Base-by-base conservation (phyloP, 1,140 invertebrate genomes). In the Euura saliciscinereae region DNA sequence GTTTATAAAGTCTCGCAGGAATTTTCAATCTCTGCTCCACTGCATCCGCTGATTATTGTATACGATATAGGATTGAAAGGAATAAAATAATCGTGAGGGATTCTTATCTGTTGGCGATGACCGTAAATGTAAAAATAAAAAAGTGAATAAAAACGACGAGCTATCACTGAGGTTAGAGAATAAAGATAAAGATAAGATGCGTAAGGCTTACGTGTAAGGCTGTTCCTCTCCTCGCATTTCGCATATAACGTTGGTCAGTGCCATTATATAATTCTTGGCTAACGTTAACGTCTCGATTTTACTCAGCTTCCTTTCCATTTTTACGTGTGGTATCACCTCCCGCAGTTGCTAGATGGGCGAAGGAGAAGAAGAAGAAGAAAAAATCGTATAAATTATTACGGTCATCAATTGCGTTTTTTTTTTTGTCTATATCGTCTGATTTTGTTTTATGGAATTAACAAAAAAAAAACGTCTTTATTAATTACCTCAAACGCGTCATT, bases 191-290 rank as follows among this genome's bases (percentile, higher is more conserved):
- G 65, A 66, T 66, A 44, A 45, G n/a, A 76, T 72, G 86, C 28
- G 28, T 28, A 28, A 28, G 28, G 28, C 87, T 87, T 78, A 88
- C 87, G 88, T 88, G 85, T 92, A 93, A 67, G 92, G 91, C 73
- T 90, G 89, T 68, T 89, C 88, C 75, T 94, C 92, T 68, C 92
- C 92, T 71, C 93, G 87, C 90, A 94, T 93, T 78, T 94, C 92
- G 84, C 93, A 94, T 83, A 96, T 95, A 74, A 95, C 94, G 86
- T 96, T 95, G 68, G 95, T 96, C 75, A 97, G 88, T 44, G 95
- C 95, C 90, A 95, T 95, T 82, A 96, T 96, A 85, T 96, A 96
- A 89, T 96, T 95, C 87, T 96, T 96, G 77, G 95, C 95, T 81
- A 96, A 85, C 11, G 95, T 96, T 13, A 96, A 86, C 8, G 95